Conservation (phyloP, 2,113 vertebrate species). For the Martes martes region DNA sequence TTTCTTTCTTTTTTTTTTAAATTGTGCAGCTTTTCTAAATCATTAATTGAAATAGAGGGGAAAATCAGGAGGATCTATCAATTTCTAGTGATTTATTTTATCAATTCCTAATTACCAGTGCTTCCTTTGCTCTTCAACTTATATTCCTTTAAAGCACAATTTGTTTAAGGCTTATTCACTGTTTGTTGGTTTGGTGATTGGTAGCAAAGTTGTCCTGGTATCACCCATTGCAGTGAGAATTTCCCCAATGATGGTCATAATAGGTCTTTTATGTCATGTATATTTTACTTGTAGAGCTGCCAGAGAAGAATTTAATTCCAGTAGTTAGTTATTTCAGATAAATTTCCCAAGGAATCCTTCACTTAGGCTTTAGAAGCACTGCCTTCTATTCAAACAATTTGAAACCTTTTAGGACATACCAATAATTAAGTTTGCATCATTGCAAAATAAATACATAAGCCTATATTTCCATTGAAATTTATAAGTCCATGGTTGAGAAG, state of each 20-base stretch:
- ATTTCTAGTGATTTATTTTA: slow-evolving; percentile 20
- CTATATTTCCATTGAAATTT: background rate
- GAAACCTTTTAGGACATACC: background rate
- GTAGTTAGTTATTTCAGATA: slow-evolving; percentile 26
- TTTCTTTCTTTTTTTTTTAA: background rate
- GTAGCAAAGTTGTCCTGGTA: background rate
- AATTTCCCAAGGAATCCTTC: slow-evolving; percentile 21
- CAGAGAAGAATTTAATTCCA: slow-evolving; percentile 36
- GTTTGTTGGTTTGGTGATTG: background rate
- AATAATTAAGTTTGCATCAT: slow-evolving; percentile 35
- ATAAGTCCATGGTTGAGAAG: background rate
- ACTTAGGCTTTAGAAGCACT: background rate
- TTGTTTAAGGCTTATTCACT: background rate
- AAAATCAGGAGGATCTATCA: background rate
- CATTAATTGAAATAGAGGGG: background rate
- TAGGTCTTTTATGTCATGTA: background rate
- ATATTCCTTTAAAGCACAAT: background rate
- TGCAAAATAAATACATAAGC: background rate
- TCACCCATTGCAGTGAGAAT: background rate
- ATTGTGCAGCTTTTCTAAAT: background rate
- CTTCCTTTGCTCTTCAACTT: background rate
- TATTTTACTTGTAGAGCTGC: background rate
- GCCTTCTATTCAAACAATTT: background rate
- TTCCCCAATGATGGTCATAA: background rate
- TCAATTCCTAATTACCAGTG: background rate